Evolutionary conservation across 2,113 vertebrate genomes (phyloP), one percentile per base, ranked within the genome.

Genomic region (Mohoua ochrocephala): DNA sequence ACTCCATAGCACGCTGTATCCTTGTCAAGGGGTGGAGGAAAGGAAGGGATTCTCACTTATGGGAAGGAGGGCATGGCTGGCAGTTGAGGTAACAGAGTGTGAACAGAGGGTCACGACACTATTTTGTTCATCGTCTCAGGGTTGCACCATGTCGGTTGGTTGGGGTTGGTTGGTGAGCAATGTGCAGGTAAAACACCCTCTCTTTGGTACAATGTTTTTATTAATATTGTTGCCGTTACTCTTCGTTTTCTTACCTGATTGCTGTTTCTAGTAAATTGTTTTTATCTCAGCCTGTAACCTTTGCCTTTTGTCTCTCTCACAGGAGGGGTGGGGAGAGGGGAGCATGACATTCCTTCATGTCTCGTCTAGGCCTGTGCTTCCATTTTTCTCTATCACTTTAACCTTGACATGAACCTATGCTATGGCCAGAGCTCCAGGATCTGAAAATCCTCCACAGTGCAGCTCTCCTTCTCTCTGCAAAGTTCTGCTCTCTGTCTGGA

Each of bases 1-100:
- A 4, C 14, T 60, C 39, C 41, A 15, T 7, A 24, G 7, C 7
- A 11, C 6, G 4, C 39, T 52, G 7, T 16, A 4, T 30, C 37
- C 10, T 12, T 68, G 24, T 16, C 0, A 0, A 35, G 21, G 26
- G 14, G 6, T 1, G 2, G 33, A 24, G 59, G 30, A 31, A 17
- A 31, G 41, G 31, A 22, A 52, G 33, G 23, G 13, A 24, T 59
- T 45, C 23, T 82, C 11, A 24, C 10, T 20, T 20, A 15, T 11
- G 27, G 44, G 15, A 52, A 44, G 19, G 20, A 52, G 44, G 3
- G 7, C 1, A 2, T n/a, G n/a, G 45, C 13, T 53, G 24, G n/a
- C 16, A 39, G 23, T 15, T 2, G 1, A 37, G 60, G 23, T n/a
- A n/a, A 3, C 11, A 52, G 44, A 24, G 11, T n/a, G 16, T 21